Evolutionary conservation across 2,113 vertebrate species (phyloP).

Genomic region (Paedocypris sp.): DNA sequence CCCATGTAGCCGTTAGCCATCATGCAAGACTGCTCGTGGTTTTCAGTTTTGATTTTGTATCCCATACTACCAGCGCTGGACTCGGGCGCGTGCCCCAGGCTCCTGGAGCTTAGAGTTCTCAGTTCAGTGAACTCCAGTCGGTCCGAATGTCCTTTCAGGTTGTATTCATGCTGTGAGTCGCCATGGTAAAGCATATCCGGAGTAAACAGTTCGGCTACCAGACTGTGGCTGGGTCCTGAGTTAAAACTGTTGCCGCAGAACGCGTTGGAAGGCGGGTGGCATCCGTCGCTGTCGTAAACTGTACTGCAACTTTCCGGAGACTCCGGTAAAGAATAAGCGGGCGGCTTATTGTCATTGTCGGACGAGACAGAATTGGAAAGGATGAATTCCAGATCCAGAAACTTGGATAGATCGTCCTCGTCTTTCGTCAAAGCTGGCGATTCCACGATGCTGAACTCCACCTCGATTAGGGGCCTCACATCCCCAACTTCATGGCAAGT

Average conservation of each 20-base stretch:
- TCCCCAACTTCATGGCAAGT: slow-evolving; percentile 31
- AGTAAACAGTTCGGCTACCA: slow-evolving; percentile 79
- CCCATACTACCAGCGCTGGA: slow-evolving; percentile 50
- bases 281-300: slow-evolving; percentile 62
- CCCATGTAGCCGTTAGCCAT: slow-evolving; percentile 60
- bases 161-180: slow-evolving; percentile 45
- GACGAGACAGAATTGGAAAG: slow-evolving; percentile 67
- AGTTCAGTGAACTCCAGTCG: slow-evolving; percentile 71
- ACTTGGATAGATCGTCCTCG: slow-evolving; percentile 76
- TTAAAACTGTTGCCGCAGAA: slow-evolving; percentile 38
- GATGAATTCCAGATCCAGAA: slow-evolving; percentile 84
- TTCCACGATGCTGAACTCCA: slow-evolving; percentile 62
- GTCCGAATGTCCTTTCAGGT: slow-evolving; percentile 45
- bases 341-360: slow-evolving; percentile 35
- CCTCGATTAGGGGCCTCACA: slow-evolving; percentile 47
- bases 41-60: slow-evolving; percentile 76
- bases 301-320: slow-evolving; percentile 79
- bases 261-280: slow-evolving; percentile 44
- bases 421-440: slow-evolving; percentile 56
- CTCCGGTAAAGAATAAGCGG: slow-evolving; percentile 72
- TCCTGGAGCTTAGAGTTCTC: slow-evolving; percentile 44
- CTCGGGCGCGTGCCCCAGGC: slow-evolving; percentile 26
- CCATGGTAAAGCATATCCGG: slow-evolving; percentile 54
- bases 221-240: slow-evolving; percentile 61
- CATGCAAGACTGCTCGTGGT: slow-evolving; percentile 70